Evolutionary conservation across 1,140 invertebrate species (phyloP), one percentile per base, ranked within the genome.

Genomic region (Drosophila jambulina): DNA sequence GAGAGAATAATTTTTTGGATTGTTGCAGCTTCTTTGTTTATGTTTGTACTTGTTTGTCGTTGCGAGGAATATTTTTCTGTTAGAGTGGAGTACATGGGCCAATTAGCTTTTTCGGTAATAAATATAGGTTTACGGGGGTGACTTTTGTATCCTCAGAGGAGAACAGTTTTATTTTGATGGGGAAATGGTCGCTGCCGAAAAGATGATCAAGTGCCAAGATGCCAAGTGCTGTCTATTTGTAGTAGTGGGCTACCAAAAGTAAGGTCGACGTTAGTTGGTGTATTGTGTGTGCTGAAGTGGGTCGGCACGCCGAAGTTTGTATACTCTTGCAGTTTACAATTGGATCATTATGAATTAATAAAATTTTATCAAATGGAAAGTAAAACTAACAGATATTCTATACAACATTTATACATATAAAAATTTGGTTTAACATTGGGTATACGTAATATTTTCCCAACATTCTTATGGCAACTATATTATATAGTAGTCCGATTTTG

Each of bases 171-270:
- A 60, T 74, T 38, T 60, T 51, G 25, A 58, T 59, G 13, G 56
- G 64, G 15, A 34, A 32, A 34, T 65, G 63, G 36, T 75, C 58
- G 51, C 58, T 75, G 15, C 58, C 63, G 42, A 38, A 68, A 8
- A 68, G 58, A 27, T 75, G 23, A 23, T 62, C 51, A 69, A 51
- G 59, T 45, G 58, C 58, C n/a, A n/a, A n/a, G n/a, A 25, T 51
- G 25, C 63, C 63, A 75, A 25, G 62, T 48, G 42, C 71, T 75
- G 49, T 68, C 42, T 8, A 74, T 53, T 65, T 60, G 38, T 15
- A 65, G 38, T 1, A 60, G 21, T 56, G 49, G 49, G 49, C 25
- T 53, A 13, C 12, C 12, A 8, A 36, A 23, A 53, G 51, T 34
- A 3, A 15, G 10, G n/a, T 53, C 51, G 3, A 53, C 7, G 19